Conservation (phyloP, 2,797 vertebrate genomes). For the Sphenopsis melanotis region DNA sequence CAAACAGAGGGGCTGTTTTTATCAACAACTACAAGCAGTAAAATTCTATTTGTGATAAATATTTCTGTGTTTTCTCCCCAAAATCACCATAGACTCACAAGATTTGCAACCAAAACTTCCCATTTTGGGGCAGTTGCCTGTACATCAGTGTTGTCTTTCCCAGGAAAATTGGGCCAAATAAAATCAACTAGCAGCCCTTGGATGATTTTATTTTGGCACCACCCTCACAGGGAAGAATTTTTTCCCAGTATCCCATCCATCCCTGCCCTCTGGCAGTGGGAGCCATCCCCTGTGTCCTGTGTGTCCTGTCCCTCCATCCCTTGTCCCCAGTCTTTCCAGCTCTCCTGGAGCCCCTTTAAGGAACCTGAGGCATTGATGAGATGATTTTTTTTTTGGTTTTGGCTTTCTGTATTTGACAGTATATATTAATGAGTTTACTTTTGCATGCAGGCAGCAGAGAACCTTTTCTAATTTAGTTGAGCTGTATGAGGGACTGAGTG, state of each 20-base stretch:
- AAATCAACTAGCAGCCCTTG: not conserved
- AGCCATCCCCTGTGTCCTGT: not conserved
- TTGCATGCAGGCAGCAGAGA: not conserved
- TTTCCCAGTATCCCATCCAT: fast-evolving
- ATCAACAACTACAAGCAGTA: not conserved
- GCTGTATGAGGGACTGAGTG: not conserved
- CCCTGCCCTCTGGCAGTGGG: not conserved
- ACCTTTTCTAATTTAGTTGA: not conserved
- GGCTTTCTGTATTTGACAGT: not conserved
- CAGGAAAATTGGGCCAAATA: not conserved
- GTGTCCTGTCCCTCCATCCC: not conserved
- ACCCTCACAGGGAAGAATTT: not conserved
- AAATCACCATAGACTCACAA: fast-evolving
- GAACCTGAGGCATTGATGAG: too few species aligned
- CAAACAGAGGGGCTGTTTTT: not conserved
- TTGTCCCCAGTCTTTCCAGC: not conserved
- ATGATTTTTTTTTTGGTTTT: too few species aligned
- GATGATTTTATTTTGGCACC: not conserved
- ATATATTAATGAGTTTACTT: not conserved
- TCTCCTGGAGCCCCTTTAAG: not conserved
- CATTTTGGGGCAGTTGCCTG: not conserved
- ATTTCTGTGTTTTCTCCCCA: not conserved
- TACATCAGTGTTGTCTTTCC: not conserved
- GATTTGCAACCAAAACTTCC: not conserved
- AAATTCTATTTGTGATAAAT: not conserved